These are phyloP conservation scores for Prosopocoilus inquinatus DNA, from an alignment of 2,888 invertebrate genomes.

Conservation along the genomic window DNA sequence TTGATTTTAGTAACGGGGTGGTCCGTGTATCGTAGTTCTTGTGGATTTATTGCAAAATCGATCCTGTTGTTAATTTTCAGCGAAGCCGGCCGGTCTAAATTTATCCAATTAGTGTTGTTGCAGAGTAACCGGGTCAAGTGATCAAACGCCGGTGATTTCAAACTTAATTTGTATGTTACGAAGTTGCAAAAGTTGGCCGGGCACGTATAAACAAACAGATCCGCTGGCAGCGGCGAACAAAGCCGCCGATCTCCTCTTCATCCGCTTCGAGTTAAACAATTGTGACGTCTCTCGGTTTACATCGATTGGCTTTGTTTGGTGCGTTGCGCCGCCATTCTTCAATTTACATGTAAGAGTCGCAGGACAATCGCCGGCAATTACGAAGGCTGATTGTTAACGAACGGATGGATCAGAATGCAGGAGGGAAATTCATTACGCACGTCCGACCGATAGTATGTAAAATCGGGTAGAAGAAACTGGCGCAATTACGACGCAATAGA, in stretches of 20 bases:
- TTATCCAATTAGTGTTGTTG: constrained; percentile 11
- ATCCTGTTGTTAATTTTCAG: too few species aligned
- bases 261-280: constrained; percentile 27
- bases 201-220: constrained; percentile 33
- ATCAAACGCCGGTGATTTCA: constrained; percentile 19
- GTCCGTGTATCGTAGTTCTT: too few species aligned
- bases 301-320: constrained; percentile 26
- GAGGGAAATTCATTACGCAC: background rate
- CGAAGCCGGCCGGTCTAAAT: background rate
- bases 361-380: constrained; percentile 35
- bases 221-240: constrained; percentile 32
- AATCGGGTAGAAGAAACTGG: background rate
- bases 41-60: too few species aligned
- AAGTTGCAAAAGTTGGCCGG: background rate
- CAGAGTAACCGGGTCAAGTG: constrained; percentile 8
- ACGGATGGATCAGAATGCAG: too few species aligned
- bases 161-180: constrained; percentile 18
- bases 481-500: background rate
- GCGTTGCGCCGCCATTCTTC: constrained; percentile 20
- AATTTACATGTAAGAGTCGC: constrained; percentile 39
- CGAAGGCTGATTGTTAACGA: constrained; percentile 20
- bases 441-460: background rate
- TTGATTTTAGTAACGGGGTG: too few species aligned
- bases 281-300: constrained; percentile 36
- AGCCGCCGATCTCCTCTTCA: constrained; percentile 30